Evolutionary conservation across 2,888 invertebrate genomes (phyloP), one percentile per base, ranked within the genome.

Genomic region (Plebejus melissa): DNA sequence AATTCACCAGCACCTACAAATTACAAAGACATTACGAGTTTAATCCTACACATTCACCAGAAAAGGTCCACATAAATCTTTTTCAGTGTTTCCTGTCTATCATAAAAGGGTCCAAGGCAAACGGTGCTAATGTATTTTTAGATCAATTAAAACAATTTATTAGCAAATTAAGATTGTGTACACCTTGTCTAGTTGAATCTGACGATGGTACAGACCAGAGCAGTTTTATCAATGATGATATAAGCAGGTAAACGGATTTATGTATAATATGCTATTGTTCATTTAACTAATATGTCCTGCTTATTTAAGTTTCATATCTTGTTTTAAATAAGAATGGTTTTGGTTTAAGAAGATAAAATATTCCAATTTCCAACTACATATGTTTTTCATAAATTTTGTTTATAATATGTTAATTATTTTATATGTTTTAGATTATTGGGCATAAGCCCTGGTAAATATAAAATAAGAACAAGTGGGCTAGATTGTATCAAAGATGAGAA

Each of bases 51-150:
- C 92, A 92, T 76, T 86, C 89, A 76, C 91, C 91, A 9, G 84
- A 87, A 0, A 87, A 86, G 75, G 83, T 87, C 2, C 92, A 93
- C 82, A 86, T 88, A 36, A 88, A 90, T 77, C 81, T 93, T 74
- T 93, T 91, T 82, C 89, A 90, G 79, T 93, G 92, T 76, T 83
- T 93, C 4, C 80, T 90, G 70, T 88, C 90, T 0, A 90, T 92
- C 60, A 83, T 91, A 32, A 87, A 89, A 70, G 88, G 87, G 5
- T 82, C 89, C 0, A 87, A 87, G 28, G 86, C 82, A 32, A 85
- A 90, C 75, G 83, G 86, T 74, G 86, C 88, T 0, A 87, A 87
- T 75, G 88, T 90, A 71, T 88, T 93, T 78, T 83, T 93, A 32
- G 88, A 91, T 76, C 93, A 93, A 77, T 78, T 93, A 74, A 88